Evolutionary conservation across 2,113 vertebrate genomes (phyloP).

Genomic region (Toxostoma redivivum): DNA sequence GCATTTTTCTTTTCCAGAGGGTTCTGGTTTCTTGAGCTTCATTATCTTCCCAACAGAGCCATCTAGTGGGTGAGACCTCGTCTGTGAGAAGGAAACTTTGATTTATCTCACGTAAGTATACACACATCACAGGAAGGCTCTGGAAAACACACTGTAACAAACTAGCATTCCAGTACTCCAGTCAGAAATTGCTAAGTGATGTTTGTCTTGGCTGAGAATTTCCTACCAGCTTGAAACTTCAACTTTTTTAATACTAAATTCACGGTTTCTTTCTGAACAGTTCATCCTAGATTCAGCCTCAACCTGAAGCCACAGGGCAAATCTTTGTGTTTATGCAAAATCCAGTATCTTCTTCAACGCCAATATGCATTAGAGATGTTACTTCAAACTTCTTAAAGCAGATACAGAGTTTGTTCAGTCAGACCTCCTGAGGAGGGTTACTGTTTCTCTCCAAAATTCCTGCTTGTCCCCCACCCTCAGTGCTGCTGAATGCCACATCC

Average conservation of each 20-base stretch:
- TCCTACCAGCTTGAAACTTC: neutral
- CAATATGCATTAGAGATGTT: neutral
- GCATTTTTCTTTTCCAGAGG: neutral
- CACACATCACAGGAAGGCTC: rapidly evolving
- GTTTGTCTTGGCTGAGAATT: neutral
- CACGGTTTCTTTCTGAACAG: neutral
- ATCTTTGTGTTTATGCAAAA: neutral
- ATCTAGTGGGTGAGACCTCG: neutral
- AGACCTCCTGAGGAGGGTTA: neutral
- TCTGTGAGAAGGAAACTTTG: neutral
- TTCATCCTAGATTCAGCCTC: neutral
- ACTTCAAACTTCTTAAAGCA: neutral
- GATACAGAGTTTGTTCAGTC: neutral
- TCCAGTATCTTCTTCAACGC: neutral
- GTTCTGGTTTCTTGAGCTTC: neutral
- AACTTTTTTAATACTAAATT: neutral
- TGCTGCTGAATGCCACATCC: neutral
- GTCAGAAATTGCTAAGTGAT: neutral
- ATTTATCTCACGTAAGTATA: neutral
- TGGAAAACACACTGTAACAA: neutral
- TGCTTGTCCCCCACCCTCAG: neutral
- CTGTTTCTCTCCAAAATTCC: neutral
- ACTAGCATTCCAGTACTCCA: neutral
- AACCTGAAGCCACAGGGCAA: neutral
- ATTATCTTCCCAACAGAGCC: neutral